Evolutionary conservation across 2,113 vertebrate species (phyloP), one percentile per base, ranked within the genome.

Genomic region (Chloropsis cyanopogon): DNA sequence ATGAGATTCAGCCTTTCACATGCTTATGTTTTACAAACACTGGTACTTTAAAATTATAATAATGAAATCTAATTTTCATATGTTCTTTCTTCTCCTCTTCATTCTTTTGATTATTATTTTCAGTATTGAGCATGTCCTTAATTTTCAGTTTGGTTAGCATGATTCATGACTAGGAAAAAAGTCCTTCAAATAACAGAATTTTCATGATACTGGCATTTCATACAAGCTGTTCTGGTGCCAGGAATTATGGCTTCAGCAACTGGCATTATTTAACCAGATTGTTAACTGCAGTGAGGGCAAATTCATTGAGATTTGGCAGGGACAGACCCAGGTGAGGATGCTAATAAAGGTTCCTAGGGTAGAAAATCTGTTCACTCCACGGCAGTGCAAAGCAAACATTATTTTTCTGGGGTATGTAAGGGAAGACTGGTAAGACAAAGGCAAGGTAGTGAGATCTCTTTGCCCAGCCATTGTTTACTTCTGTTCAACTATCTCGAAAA

Each of bases 1-100:
- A 97, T 97, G 97, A 95, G 93, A 97, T 96, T 97, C 96, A 95
- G 86, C 89, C 95, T 93, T 97, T 97, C 96, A 95, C 95, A 93
- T 90, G 92, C 88, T 96, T 96, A 46, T 96, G 95, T 92, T 96
- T 97, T 93, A 93, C 95, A 97, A 97, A 97, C 59, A 95, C 75
- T 93, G 92, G 69, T 92, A 96, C 88, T 97, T 95, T 90, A 93
- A 93, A 97, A 95, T 94, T 3, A 80, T 95, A 93, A 97, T 96
- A 93, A 96, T 92, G 86, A 95, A 93, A 87, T 95, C 87, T 81
- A 47, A 64, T 95, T 85, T 97, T 96, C 29, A 5, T 75, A 41
- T 68, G 60, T 95, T 94, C 82, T 93, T 75, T 90, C 89, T 94
- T 90, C 49, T 88, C 63, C 64, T 52, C 87, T 97, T 96, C 71